Percentiles rank a stretch among this genome's conserved stretches.
Evolutionary conservation across 1,140 invertebrate species (phyloP).

Genomic region (Drosophila arawakana): DNA sequence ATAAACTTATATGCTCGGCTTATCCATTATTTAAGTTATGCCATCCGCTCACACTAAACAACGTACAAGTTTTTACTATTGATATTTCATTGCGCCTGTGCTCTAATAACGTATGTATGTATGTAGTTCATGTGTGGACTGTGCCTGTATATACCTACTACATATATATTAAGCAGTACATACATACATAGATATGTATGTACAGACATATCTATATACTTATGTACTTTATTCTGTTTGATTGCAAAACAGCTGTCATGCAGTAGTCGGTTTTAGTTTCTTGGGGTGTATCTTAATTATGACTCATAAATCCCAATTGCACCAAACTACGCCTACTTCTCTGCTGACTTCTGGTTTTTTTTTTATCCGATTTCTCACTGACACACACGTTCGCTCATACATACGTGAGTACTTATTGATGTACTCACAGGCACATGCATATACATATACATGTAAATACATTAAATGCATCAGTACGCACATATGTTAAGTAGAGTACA

Average conservation of each 20-base stretch:
- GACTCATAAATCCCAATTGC: constrained; percentile 75
- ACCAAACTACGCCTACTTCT: constrained; percentile 57
- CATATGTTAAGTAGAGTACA: constrained; percentile 29
- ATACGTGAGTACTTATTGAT: constrained; percentile 52
- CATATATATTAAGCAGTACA: not conserved
- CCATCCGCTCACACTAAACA: constrained; percentile 21
- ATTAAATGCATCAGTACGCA: constrained; percentile 29
- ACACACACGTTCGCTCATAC: constrained; percentile 27
- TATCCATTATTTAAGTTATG: constrained; percentile 38
- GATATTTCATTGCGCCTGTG: constrained; percentile 53
- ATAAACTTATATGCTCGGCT: constrained; percentile 12
- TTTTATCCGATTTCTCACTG: constrained; percentile 58
- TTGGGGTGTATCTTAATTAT: constrained; percentile 73
- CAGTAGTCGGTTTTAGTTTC: constrained; percentile 51
- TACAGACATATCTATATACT: constrained; percentile 13
- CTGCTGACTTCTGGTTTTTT: constrained; percentile 52
- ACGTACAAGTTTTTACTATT: constrained; percentile 45
- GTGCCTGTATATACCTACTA: not conserved
- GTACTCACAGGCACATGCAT: constrained; percentile 47
- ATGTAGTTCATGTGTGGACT: constrained; percentile 5
- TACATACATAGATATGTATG: constrained; percentile 28
- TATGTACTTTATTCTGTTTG: constrained; percentile 39
- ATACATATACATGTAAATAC: constrained; percentile 26
- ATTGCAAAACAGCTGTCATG: constrained; percentile 66
- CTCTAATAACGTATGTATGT: constrained; percentile 42